Base-by-base conservation (phyloP, 2,888 invertebrate genomes). In the Drosophila neoperkinsi region DNA sequence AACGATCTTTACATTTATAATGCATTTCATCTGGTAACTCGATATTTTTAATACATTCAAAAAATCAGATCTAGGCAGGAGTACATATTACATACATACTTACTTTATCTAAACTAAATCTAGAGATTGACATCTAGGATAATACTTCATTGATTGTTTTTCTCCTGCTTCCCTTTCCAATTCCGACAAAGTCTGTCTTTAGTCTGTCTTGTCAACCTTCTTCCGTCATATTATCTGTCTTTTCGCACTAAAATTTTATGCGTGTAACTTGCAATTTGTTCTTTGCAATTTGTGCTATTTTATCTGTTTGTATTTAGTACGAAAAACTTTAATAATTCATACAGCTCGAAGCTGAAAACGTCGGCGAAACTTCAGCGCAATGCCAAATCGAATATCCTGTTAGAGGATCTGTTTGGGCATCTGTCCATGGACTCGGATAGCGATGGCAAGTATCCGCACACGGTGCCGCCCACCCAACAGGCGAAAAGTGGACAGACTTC, bases 351-450 rank as follows among this genome's bases (percentile, higher is more conserved):
- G 84, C 82, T 93, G 33, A 93, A 93, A 88, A 92, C 91, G 11
- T 92, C 93, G 11, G 92, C 92, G 62, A 93, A 93, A 73, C 78
- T 84, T 10, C 89, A 92, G 67, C 87, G 91, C 50, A 91, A 91
- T 59, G 88, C 91, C 10, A 93, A 92, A 74, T 78, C 92, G 10
- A 93, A 92, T 52, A 89, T 92, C 21, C 72, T 93, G 69, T 82
- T 93, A 11, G 93, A 93, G 67, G 94, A 93, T 81, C 86, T 93
- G 38, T 93, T 93, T 69, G 94, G 94, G 1, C 92, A 92, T 16
- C 80, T 93, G 36, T 93, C 93, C 28, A 90, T 93, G 90, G 92
- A 91, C 59, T 91, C 93, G 28, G 93, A 93, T 71, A 92, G 91
- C 59, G 92, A 91, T 63, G 84, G 88, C 63, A 93, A 93, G 77